A percentile compares a stretch with the other conserved stretches of the same genome.
These are phyloP conservation scores for Halocynthia roretzi DNA, from an alignment of 23 tunicate species.

Conservation along the genomic window DNA sequence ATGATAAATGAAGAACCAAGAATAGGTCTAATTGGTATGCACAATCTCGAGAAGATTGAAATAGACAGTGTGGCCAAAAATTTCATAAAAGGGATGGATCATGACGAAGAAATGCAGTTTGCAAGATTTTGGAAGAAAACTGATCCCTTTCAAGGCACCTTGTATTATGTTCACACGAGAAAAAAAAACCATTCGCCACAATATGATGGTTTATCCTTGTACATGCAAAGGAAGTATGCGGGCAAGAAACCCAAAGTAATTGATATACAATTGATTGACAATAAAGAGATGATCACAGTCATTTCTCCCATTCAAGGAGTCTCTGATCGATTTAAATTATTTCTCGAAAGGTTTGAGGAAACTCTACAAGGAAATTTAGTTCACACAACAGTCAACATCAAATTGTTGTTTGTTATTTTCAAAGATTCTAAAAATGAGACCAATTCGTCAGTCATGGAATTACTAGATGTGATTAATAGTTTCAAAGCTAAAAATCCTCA, in stretches of 20 bases:
- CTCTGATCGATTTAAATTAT: not conserved
- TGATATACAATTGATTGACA: not conserved
- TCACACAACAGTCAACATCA: not conserved
- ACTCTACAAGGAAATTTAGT: not conserved
- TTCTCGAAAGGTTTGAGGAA: not conserved
- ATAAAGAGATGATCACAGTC: not conserved
- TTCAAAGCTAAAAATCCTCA: slow-evolving; percentile 14
- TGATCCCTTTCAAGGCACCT: not conserved
- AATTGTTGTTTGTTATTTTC: slow-evolving; percentile 5
- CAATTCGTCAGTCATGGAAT: not conserved
- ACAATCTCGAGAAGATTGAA: not conserved
- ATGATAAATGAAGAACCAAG: slow-evolving; percentile 79
- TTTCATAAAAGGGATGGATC: not conserved
- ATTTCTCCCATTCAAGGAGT: not conserved
- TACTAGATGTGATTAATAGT: not conserved
- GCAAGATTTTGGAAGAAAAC: not conserved
- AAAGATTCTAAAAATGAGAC: not conserved
- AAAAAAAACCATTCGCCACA: not conserved
- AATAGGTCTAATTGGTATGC: slow-evolving; percentile 23
- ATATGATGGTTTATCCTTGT: not conserved
- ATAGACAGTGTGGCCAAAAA: not conserved
- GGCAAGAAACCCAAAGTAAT: slow-evolving; percentile 3
- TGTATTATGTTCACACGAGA: not conserved
- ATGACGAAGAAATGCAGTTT: too few species aligned
- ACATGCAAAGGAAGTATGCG: not conserved